Evolutionary conservation across 2,888 invertebrate species (phyloP), one percentile per base, ranked within the genome.

Genomic region (Cheilosia variabilis): DNA sequence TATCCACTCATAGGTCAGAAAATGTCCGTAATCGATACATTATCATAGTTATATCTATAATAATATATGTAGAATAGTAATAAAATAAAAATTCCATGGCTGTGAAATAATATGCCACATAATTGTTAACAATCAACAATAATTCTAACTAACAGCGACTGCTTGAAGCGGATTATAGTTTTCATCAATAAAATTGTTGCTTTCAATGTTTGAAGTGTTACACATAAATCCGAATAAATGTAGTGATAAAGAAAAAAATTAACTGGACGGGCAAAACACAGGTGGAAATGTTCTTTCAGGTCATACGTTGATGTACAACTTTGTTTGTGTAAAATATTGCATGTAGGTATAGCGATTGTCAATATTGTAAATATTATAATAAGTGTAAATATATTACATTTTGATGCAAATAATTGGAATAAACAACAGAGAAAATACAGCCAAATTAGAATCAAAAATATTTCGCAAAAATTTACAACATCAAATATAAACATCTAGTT

Each of bases 331-430:
- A 53, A 17, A 65, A 45, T 76, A 62, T 76, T 76, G 71, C 65
- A 57, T 63, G 68, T 76, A 68, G 60, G 80, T 72, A 86, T 72
- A 81, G 86, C 86, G 86, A 86, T 86, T 86, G 86, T 86, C 86
- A 77, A 65, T 75, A 84, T 75, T 83, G 52, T 73, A 83, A 79
- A 75, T 63, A 73, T 58, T 66, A 66, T 24, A 65, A 73, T 60
- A 19, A 24, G 52, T 66, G 37, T 69, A 57, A 75, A 62, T 76
- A 76, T 66, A 37, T 43, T 13, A 57, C 19, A 37, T 47, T 45
- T 68, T 62, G 43, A 57, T 72, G 50, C 53, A 55, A 68, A 27
- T 22, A 45, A 57, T 53, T 43, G 22, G 5, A 9, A 24, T 4
- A 24, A 27, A 52, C 13, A 52, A 27, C 7, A 9, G 17, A 55